phyloP scores from a whole-genome alignment of 2,888 invertebrate genomes.

The Tetropium fuscum region DNA sequence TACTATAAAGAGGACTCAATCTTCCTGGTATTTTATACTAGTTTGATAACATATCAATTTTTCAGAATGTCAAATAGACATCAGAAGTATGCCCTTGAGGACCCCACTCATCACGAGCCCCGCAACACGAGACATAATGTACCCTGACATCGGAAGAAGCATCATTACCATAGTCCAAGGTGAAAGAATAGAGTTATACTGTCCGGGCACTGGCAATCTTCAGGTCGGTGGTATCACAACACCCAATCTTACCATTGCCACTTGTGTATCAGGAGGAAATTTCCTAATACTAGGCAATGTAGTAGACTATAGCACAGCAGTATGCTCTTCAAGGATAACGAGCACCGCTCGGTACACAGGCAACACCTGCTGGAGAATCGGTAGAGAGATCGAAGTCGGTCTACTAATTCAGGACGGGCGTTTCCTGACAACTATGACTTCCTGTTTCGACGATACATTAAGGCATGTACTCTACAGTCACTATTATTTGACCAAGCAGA shows the following conservation, averaged over 20 bases:
- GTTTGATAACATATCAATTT: neutral
- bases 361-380: constrained; percentile 64
- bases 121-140: constrained; percentile 19
- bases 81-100: constrained; percentile 26
- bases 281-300: constrained; percentile 33
- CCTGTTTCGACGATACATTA: constrained; percentile 68
- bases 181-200: constrained; percentile 24
- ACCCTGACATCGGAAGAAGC: constrained; percentile 16
- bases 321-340: constrained; percentile 63
- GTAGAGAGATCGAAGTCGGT: constrained; percentile 68
- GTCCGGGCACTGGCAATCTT: constrained; percentile 28
- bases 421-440: constrained; percentile 14
- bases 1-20: too few species aligned
- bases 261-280: constrained; percentile 42
- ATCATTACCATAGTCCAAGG: constrained; percentile 4
- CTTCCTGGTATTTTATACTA: too few species aligned
- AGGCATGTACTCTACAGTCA: constrained; percentile 69
- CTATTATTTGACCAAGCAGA: constrained; percentile 66
- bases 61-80: constrained; percentile 36
- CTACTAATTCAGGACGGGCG: constrained; percentile 16
- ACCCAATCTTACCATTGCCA: constrained; percentile 21
- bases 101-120: constrained; percentile 34
- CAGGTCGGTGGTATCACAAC: constrained; percentile 5
- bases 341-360: constrained; percentile 64
- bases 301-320: constrained; percentile 62